Conservation (phyloP, 2,888 invertebrate species). For the Mesochorus sp. region DNA sequence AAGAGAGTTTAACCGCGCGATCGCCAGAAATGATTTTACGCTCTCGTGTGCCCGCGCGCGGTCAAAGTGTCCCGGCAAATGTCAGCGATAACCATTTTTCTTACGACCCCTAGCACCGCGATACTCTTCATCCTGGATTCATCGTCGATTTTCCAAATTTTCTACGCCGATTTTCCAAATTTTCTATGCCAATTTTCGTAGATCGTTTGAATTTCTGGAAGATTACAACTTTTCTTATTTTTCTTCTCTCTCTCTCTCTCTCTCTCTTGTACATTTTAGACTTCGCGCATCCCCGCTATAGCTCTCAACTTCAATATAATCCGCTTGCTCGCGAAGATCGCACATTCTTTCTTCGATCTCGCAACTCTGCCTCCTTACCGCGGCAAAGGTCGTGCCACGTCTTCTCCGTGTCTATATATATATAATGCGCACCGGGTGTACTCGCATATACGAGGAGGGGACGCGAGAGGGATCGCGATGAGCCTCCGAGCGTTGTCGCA, state of each 20-base stretch:
- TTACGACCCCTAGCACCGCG: background rate
- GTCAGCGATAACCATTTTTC: conserved; percentile 25
- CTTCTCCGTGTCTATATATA: background rate
- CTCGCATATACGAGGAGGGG: background rate
- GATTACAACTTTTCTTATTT: too few species aligned
- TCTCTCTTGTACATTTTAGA: too few species aligned
- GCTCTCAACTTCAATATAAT: background rate
- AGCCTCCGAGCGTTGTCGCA: conserved; percentile 27
- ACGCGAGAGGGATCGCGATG: background rate
- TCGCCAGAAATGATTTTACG: conserved; percentile 21
- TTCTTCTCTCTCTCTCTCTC: background rate
- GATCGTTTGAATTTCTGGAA: too few species aligned
- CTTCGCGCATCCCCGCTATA: background rate
- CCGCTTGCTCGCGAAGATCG: background rate
- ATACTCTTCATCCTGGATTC: background rate
- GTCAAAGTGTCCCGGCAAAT: conserved; percentile 10
- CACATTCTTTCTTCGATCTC: conserved; percentile 56
- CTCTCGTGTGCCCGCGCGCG: background rate
- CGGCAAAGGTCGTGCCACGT: conserved; percentile 52
- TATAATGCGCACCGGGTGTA: background rate
- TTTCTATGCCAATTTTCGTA: background rate
- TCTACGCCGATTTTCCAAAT: background rate
- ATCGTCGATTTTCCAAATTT: background rate
- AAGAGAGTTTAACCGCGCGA: conserved; percentile 11
- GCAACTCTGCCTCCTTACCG: conserved; percentile 45